These are phyloP conservation scores for Tenthredo amoena DNA, from an alignment of 2,888 invertebrate genomes.

Conservation along the genomic window DNA sequence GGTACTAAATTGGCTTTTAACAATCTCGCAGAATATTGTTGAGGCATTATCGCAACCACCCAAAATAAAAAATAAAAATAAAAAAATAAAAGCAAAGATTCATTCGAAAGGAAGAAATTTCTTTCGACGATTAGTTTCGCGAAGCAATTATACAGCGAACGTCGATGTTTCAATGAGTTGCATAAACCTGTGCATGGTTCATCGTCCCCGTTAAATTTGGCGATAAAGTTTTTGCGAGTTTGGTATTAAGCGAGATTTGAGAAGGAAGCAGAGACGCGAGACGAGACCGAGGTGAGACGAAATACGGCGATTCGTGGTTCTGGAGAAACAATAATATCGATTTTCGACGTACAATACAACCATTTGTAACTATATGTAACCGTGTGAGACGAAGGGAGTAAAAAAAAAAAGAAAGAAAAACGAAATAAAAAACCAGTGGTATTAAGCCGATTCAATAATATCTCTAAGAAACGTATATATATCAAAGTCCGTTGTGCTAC, in stretches of 20 bases:
- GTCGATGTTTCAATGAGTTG: background rate
- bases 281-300: background rate
- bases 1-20: background rate
- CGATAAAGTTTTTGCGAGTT: background rate
- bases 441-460: background rate
- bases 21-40: background rate
- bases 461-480: background rate
- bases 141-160: background rate
- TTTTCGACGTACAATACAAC: too few relatives aligned
- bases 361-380: too few relatives aligned
- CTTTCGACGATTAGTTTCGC: background rate
- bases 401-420: too few relatives aligned
- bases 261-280: background rate
- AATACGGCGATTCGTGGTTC: background rate
- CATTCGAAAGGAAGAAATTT: background rate
- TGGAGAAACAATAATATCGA: too few relatives aligned
- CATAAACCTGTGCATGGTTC: background rate
- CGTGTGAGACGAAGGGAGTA: too few relatives aligned
- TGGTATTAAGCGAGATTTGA: background rate
- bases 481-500: background rate
- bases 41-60: background rate
- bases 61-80: background rate
- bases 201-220: background rate
- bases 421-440: too few relatives aligned
- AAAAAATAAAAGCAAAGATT: background rate